Evolutionary conservation across 2,888 invertebrate species (phyloP).

Genomic region (Lathronympha strigana): DNA sequence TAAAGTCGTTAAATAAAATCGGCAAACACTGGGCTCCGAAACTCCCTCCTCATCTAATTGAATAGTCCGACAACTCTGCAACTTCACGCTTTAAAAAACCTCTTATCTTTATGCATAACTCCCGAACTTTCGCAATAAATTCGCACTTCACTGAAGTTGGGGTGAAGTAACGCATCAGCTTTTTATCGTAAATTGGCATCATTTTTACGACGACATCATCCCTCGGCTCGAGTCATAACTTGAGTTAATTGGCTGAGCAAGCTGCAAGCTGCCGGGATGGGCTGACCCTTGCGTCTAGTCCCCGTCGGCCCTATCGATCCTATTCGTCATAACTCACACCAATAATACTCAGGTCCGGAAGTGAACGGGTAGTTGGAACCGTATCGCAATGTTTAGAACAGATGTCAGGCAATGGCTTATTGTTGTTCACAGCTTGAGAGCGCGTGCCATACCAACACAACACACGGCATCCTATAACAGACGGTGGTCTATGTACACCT

Average conservation of each 20-base stretch:
- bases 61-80: slow-evolving; percentile 46
- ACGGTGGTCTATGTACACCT: no score
- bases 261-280: slow-evolving; percentile 21
- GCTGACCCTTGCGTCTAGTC: neutral
- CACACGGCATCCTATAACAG: no score
- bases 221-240: slow-evolving; percentile 51
- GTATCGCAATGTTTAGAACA: no score
- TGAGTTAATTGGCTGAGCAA: slow-evolving; percentile 48
- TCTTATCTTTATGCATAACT: slow-evolving; percentile 54
- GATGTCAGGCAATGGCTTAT: no score
- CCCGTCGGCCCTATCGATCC: no score
- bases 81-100: slow-evolving; percentile 57
- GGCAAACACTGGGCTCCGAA: neutral
- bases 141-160: slow-evolving; percentile 51
- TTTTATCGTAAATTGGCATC: slow-evolving; percentile 65
- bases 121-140: slow-evolving; percentile 57
- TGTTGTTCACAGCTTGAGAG: no score
- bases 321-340: slow-evolving; percentile 26
- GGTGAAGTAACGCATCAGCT: slow-evolving; percentile 52
- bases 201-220: slow-evolving; percentile 56
- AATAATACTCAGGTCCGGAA: slow-evolving; percentile 1
- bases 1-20: neutral
- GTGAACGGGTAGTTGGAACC: neutral
- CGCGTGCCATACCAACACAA: no score
- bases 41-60: slow-evolving; percentile 43